Percentiles rank a stretch among this genome's conserved stretches.
phyloP scores from a whole-genome alignment of 2,888 invertebrate species.

The Torymus auratus region DNA sequence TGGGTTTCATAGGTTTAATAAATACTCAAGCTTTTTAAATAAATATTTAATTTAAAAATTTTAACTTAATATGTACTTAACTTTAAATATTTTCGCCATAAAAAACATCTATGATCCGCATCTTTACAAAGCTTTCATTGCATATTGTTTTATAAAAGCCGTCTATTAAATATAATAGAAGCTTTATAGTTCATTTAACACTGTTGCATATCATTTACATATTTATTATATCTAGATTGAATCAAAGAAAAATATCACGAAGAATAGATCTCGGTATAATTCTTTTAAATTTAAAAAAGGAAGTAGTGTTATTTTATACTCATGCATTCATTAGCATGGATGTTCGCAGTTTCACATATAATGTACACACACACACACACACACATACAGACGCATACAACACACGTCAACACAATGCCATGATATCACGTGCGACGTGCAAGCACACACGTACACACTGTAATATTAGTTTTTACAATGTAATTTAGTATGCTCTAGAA shows the following conservation, averaged over 20 bases:
- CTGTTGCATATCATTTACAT: neutral
- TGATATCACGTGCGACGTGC: no score
- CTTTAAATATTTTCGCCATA: conserved; percentile 31
- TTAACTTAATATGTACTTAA: conserved; percentile 29
- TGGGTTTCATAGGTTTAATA: neutral
- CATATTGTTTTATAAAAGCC: neutral
- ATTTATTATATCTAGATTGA: neutral
- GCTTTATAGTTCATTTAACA: conserved; percentile 7
- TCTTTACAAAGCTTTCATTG: conserved; percentile 20
- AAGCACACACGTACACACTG: no score
- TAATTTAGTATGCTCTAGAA: conserved; percentile 4
- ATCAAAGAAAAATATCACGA: no score
- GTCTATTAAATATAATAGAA: conserved; percentile 7
- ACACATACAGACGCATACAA: no score
- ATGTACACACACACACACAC: no score
- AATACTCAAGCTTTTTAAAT: conserved; percentile 25
- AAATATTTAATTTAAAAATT: conserved; percentile 26
- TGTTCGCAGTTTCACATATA: no score
- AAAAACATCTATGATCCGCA: conserved; percentile 21
- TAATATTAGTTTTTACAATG: conserved; percentile 10
- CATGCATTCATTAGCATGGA: no score
- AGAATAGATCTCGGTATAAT: no score
- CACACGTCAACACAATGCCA: no score
- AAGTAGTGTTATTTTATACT: no score
- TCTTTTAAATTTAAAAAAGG: no score